phyloP scores from a whole-genome alignment of 2,888 invertebrate genomes.

The Drosophila mimica region DNA sequence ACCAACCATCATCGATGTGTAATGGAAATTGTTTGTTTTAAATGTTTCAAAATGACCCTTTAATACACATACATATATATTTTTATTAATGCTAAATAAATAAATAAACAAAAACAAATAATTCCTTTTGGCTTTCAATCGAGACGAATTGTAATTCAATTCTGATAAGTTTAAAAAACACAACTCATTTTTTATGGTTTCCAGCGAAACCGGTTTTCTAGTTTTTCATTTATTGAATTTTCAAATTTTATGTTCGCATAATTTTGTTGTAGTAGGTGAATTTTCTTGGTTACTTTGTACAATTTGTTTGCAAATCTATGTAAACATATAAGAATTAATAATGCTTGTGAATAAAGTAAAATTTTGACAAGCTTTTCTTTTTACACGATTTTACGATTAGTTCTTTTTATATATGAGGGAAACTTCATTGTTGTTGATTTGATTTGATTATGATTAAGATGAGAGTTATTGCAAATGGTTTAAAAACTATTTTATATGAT shows the following conservation, averaged over 20 bases:
- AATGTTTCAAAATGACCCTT: conserved; percentile 56
- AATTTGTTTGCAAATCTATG: conserved; percentile 56
- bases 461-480: conserved; percentile 52
- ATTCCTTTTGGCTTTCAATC: neutral
- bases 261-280: conserved; percentile 19
- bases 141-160: neutral
- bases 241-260: conserved; percentile 39
- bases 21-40: conserved; percentile 47
- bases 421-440: conserved; percentile 26
- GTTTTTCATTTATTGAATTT: conserved; percentile 66
- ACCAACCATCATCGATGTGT: conserved; percentile 15
- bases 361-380: conserved; percentile 41
- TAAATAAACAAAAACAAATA: conserved; percentile 18
- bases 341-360: conserved; percentile 40
- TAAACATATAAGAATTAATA: conserved; percentile 49
- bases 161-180: neutral
- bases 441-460: conserved; percentile 39
- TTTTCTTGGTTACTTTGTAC: conserved; percentile 59
- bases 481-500: conserved; percentile 48
- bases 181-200: conserved; percentile 1
- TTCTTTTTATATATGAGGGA: conserved; percentile 15
- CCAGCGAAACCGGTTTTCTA: conserved; percentile 17
- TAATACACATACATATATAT: conserved; percentile 61
- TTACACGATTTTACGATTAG: conserved; percentile 41
- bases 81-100: conserved; percentile 70